Evolutionary conservation across 2,113 vertebrate species (phyloP).

Genomic region (Proteles cristata): DNA sequence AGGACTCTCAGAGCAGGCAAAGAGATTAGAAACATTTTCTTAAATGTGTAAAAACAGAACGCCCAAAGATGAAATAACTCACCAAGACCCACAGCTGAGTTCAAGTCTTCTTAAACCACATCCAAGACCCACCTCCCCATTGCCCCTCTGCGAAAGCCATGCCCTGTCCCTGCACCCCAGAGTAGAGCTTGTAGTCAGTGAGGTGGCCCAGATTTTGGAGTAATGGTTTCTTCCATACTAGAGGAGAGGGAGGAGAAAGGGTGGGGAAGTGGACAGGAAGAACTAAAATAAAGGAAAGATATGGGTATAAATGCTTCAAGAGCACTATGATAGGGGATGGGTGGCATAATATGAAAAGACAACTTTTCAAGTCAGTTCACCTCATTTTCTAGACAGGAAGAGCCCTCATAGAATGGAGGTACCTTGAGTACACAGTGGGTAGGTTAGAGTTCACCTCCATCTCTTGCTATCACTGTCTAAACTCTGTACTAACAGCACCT

Average conservation of each 20-base stretch:
- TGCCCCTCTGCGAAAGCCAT: not conserved
- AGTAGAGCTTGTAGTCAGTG: not conserved
- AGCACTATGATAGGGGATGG: not conserved
- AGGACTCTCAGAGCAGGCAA: not conserved
- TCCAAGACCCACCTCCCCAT: not conserved
- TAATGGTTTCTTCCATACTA: not conserved
- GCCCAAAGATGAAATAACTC: not conserved
- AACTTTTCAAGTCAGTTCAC: not conserved
- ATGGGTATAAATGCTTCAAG: not conserved
- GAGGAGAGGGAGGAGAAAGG: too few species aligned
- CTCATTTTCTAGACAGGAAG: not conserved
- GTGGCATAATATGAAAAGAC: not conserved
- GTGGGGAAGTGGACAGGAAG: not conserved
- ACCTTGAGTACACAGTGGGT: not conserved
- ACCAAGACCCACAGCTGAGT: not conserved
- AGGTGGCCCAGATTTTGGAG: not conserved
- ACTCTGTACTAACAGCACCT: not conserved
- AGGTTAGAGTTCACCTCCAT: not conserved
- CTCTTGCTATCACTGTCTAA: not conserved
- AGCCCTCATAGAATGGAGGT: not conserved
- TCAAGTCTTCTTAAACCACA: not conserved
- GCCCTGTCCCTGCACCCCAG: not conserved
- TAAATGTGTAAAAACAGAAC: not conserved
- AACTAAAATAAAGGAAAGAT: not conserved
- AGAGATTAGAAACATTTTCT: not conserved